Conservation (phyloP, 1,140 invertebrate genomes). For the Drosophila lacertosa region DNA sequence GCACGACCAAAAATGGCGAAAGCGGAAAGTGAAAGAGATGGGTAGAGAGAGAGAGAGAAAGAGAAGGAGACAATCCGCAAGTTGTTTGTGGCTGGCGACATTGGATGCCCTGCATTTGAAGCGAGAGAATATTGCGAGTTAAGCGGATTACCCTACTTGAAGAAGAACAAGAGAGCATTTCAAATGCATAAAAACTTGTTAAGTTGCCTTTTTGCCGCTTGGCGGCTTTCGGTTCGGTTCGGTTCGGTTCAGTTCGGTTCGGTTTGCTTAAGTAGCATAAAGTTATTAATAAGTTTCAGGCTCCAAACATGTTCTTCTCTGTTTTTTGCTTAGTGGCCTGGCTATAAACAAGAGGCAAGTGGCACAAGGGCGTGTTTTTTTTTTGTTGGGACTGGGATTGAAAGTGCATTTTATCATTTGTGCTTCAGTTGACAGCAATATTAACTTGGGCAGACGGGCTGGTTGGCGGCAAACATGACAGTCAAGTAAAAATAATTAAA, state of each 20-base stretch:
- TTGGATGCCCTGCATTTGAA: background rate
- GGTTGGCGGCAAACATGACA: slow-evolving; percentile 59
- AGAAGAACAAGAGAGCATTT: slow-evolving; percentile 54
- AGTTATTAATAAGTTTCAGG: slow-evolving; percentile 79
- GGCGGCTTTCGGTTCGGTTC: slow-evolving; percentile 45
- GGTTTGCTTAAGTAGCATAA: slow-evolving; percentile 72
- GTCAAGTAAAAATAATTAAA: slow-evolving; percentile 77
- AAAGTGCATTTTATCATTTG: slow-evolving; percentile 74
- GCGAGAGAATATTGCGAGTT: slow-evolving; percentile 25
- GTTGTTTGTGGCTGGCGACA: slow-evolving; percentile 2
- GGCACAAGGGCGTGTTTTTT: background rate
- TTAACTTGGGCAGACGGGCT: slow-evolving; percentile 48
- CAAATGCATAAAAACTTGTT: slow-evolving; percentile 62
- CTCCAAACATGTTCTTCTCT: slow-evolving; percentile 49
- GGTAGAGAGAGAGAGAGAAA: background rate
- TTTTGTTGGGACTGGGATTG: slow-evolving; percentile 6
- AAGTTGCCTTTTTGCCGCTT: slow-evolving; percentile 33
- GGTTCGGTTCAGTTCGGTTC: slow-evolving; percentile 64
- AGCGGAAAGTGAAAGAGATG: background rate
- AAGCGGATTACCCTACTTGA: slow-evolving; percentile 70
- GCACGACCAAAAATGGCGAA: background rate
- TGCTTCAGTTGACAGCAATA: slow-evolving; percentile 73
- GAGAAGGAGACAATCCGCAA: slow-evolving; percentile 3
- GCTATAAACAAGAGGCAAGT: slow-evolving; percentile 44
- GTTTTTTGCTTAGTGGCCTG: slow-evolving; percentile 12